A percentile compares a stretch with the other conserved stretches of the same genome.
Evolutionary conservation across 2,888 invertebrate species (phyloP).

Genomic region (Subacronicta megacephala): DNA sequence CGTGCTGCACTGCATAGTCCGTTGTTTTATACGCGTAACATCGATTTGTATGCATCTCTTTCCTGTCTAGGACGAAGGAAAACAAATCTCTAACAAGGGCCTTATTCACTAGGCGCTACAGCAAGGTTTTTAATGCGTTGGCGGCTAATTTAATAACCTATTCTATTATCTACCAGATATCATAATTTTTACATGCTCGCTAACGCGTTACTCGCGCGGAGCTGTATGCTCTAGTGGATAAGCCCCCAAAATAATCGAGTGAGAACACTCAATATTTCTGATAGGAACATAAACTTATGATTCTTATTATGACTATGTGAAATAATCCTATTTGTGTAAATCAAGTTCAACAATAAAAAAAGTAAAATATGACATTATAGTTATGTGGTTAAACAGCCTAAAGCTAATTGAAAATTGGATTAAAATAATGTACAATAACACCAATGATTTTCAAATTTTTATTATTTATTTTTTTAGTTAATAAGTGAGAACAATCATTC

Average conservation of each 20-base stretch:
- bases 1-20: not conserved
- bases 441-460: constrained; percentile 10
- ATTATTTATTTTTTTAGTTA: constrained; percentile 29
- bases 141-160: too few relatives aligned
- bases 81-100: too few relatives aligned
- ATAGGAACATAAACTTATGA: not conserved
- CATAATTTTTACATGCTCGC: too few relatives aligned
- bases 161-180: too few relatives aligned
- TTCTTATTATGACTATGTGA: not conserved
- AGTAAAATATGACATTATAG: not conserved
- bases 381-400: not conserved
- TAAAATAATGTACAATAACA: constrained; percentile 18
- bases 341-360: not conserved
- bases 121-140: too few relatives aligned
- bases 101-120: too few relatives aligned
- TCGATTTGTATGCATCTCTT: not conserved
- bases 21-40: too few relatives aligned
- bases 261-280: not conserved
- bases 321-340: not conserved
- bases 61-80: not conserved
- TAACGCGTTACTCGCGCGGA: too few relatives aligned
- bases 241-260: too few relatives aligned
- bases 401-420: not conserved
- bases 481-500: constrained; percentile 52
- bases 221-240: too few relatives aligned